Conservation (phyloP, 2,113 vertebrate genomes). For the Sapayoa aenigma region DNA sequence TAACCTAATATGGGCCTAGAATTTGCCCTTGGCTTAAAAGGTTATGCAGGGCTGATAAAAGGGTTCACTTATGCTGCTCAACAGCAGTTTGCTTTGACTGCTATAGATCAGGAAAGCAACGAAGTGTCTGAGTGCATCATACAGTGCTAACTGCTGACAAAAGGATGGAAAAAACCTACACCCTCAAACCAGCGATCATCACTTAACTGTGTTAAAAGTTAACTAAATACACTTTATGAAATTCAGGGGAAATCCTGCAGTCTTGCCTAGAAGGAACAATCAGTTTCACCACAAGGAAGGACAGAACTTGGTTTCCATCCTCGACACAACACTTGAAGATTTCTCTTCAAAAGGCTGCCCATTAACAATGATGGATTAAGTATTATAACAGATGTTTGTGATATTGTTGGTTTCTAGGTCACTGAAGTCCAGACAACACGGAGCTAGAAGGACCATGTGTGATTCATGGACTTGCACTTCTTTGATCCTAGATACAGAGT, state of each 20-base stretch:
- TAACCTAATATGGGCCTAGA: not conserved
- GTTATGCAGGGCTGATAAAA: not conserved
- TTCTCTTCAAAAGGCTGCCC: not conserved
- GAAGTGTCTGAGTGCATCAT: not conserved
- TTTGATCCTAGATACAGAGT: not conserved
- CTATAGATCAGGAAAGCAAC: not conserved
- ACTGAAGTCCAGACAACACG: not conserved
- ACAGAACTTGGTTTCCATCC: not conserved
- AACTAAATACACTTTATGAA: not conserved
- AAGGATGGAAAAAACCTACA: not conserved
- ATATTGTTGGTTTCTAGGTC: not conserved
- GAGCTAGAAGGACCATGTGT: not conserved
- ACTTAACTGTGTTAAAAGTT: not conserved
- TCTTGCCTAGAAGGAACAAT: not conserved
- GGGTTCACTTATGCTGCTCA: not conserved
- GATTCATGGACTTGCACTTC: not conserved
- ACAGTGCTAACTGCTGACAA: not conserved
- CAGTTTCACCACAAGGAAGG: not conserved
- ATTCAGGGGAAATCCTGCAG: not conserved
- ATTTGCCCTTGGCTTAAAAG: not conserved
- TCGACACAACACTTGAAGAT: not conserved
- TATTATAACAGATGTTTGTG: not conserved
- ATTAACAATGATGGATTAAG: not conserved
- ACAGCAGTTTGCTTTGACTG: not conserved
- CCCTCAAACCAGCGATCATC: not conserved